Conservation (phyloP, 92 coral and sea anemone species). For the Umimayanthus kanabou region DNA sequence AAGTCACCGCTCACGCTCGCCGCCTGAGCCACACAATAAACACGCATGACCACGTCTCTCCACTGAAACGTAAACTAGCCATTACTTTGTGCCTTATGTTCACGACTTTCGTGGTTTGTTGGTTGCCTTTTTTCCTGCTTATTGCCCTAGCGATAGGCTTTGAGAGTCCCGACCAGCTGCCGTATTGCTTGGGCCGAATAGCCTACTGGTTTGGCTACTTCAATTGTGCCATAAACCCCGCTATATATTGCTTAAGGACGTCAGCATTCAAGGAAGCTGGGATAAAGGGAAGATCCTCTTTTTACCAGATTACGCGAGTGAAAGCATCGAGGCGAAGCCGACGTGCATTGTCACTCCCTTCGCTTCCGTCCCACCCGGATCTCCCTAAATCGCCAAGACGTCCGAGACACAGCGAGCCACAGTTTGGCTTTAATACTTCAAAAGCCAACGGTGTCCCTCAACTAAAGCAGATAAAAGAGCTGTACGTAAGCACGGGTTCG, state of each 20-base stretch:
- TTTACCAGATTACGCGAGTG: slow-evolving; percentile 14
- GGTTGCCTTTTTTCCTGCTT: slow-evolving; percentile 81
- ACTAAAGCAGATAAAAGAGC: background rate
- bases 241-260: slow-evolving; percentile 73
- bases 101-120: slow-evolving; percentile 76
- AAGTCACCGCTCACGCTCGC: slow-evolving; percentile 66
- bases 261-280: slow-evolving; percentile 69
- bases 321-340: slow-evolving; percentile 31
- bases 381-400: slow-evolving; percentile 2
- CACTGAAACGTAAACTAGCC: slow-evolving; percentile 68
- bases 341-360: slow-evolving; percentile 70
- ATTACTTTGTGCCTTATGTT: slow-evolving; percentile 81
- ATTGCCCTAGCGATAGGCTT: slow-evolving; percentile 57
- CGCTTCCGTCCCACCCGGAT: slow-evolving; percentile 2
- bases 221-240: slow-evolving; percentile 82
- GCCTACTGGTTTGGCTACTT: slow-evolving; percentile 90
- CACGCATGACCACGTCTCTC: slow-evolving; percentile 33
- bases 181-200: slow-evolving; percentile 63
- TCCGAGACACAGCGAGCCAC: slow-evolving; percentile 38
- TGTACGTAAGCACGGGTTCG: background rate
- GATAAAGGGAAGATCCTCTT: slow-evolving; percentile 53
- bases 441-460: background rate
- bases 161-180: slow-evolving; percentile 53
- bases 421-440: slow-evolving; percentile 3
- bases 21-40: slow-evolving; percentile 33